Evolutionary conservation across 2,888 invertebrate species (phyloP), one percentile per base, ranked within the genome.

Genomic region (Molanna angustata): DNA sequence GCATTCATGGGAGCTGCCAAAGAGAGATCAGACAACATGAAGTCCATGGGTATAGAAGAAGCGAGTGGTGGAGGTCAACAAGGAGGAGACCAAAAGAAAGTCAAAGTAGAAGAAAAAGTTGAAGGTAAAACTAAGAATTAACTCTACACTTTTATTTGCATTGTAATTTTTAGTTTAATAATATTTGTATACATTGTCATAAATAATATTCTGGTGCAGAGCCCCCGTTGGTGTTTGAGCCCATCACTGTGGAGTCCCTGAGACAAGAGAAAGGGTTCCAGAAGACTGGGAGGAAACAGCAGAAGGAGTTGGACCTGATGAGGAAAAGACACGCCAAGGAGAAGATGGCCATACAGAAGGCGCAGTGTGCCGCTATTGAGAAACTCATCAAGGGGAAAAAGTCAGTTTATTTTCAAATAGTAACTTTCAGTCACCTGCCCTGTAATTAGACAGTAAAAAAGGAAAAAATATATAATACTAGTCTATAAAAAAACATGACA

Each of bases 301-400:
- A 93, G 70, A 99, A 99, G 66, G 98, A 99, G 64, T 69, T 93
- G 57, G 98, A 98, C 53, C 80, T 90, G 3, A 75, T 97, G 73
- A 88, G 88, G 67, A 97, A 96, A 69, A 86, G 90, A 50, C 97
- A 98, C 65, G 82, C 88, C 61, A 99, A 99, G 68, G 97, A 98
- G 71, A 87, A 94, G 67, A 78, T 88, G 65, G 73, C 86, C 20
- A 82, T 98, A 68, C 97, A 98, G 73, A 96, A 94, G 69, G 80
- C 86, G 11, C 94, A 97, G 69, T 94, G 94, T 69, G 75, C 85
- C 1, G 87, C 94, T 20, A 87, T 97, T 40, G 97, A 97, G 70
- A 95, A 95, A 69, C 80, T 94, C 62, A 88, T 94, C 62, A 94
- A 95, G 70, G 93, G 93, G 48, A 95, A 94, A 74, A 92, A 90